A percentile compares a stretch with the other conserved stretches of the same genome.
phyloP scores from a whole-genome alignment of 2,888 invertebrate species.

The Oscheius sp. region DNA sequence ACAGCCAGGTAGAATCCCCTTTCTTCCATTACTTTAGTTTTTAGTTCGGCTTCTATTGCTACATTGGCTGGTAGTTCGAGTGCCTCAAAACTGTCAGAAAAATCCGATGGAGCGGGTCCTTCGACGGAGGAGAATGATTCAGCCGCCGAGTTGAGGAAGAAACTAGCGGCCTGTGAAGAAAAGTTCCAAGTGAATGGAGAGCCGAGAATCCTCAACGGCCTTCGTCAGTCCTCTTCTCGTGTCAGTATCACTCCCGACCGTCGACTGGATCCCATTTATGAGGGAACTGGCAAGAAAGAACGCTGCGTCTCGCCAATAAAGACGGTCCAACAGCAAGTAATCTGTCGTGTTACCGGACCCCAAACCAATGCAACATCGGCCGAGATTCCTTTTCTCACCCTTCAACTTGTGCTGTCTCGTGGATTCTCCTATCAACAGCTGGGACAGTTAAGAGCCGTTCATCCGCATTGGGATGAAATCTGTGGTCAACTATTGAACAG shows the following conservation, averaged over 20 bases:
- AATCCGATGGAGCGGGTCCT: slow-evolving; percentile 1
- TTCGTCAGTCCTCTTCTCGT: slow-evolving; percentile 39
- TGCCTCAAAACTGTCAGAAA: slow-evolving; percentile 11
- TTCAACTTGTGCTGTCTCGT: slow-evolving; percentile 56
- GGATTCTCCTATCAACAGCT: slow-evolving; percentile 58
- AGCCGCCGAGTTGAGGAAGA: slow-evolving; percentile 43
- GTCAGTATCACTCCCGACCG: slow-evolving; percentile 49
- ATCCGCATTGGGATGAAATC: slow-evolving; percentile 69
- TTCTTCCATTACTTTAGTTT: neutral
- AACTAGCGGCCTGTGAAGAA: slow-evolving; percentile 39
- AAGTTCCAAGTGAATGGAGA: slow-evolving; percentile 51
- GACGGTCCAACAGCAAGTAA: slow-evolving; percentile 31
- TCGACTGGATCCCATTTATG: slow-evolving; percentile 47
- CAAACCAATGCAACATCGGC: neutral
- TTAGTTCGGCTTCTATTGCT: slow-evolving; percentile 8
- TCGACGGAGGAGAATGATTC: slow-evolving; percentile 29
- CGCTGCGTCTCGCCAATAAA: slow-evolving; percentile 28
- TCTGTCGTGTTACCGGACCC: slow-evolving; percentile 29
- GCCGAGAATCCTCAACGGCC: slow-evolving; percentile 17
- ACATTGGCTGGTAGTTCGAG: slow-evolving; percentile 4
- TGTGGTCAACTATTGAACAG: slow-evolving; percentile 65
- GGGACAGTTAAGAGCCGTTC: slow-evolving; percentile 60
- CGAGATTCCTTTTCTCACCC: slow-evolving; percentile 46
- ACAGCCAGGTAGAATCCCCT: neutral
- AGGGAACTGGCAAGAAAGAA: slow-evolving; percentile 33